Conservation (phyloP, 2,113 vertebrate genomes). For the Apodemus sylvaticus region DNA sequence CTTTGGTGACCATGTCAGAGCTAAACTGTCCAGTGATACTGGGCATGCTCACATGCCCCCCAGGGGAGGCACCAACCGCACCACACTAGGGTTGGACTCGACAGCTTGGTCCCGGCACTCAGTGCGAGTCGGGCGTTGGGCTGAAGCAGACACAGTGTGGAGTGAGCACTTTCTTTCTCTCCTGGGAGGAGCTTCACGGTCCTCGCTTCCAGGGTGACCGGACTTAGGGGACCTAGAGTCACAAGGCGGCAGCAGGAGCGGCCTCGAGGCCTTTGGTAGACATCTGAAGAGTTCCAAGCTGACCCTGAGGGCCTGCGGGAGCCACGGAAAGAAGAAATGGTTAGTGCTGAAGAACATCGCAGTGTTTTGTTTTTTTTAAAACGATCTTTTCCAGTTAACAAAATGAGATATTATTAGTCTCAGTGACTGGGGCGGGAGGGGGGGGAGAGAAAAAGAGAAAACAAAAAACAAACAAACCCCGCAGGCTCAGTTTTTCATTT, state of each 20-base stretch:
- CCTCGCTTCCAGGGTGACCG: background rate
- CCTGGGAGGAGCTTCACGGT: background rate
- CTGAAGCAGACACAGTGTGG: background rate
- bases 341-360: background rate
- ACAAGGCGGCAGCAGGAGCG: background rate
- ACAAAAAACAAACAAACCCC: background rate
- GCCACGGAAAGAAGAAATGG: background rate
- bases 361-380: background rate
- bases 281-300: background rate
- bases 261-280: background rate
- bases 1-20: background rate
- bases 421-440: slow-evolving; percentile 65
- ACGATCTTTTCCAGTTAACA: slow-evolving; percentile 59
- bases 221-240: background rate
- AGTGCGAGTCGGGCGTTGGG: background rate
- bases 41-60: no score
- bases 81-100: background rate
- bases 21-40: background rate
- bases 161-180: no score
- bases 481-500: slow-evolving; percentile 73
- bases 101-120: background rate
- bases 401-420: slow-evolving; percentile 78
- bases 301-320: background rate
- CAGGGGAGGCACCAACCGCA: background rate
- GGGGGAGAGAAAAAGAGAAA: slow-evolving; percentile 6